Evolutionary conservation across 1,140 invertebrate species (phyloP).

Genomic region (Chrysomallon squamiferum): DNA sequence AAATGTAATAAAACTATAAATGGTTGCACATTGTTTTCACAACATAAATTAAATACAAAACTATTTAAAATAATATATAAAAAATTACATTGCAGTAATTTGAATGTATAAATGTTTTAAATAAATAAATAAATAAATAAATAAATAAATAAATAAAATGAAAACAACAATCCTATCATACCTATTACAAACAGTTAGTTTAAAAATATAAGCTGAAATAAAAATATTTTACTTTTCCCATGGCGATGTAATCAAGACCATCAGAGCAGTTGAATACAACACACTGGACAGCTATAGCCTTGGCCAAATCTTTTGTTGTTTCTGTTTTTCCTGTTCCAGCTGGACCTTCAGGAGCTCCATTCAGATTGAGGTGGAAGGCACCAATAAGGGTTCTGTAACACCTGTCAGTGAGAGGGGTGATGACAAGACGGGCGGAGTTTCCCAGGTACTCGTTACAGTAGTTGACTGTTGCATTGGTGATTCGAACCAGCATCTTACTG

Average conservation of each 20-base stretch:
- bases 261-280: conserved; percentile 66
- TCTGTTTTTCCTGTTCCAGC: conserved; percentile 65
- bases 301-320: conserved; percentile 65
- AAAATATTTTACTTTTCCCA: conserved; percentile 61
- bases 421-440: conserved; percentile 63
- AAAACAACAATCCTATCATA: no score
- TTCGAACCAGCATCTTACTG: conserved; percentile 53
- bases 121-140: no score
- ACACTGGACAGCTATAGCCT: conserved; percentile 65
- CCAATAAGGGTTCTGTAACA: conserved; percentile 55
- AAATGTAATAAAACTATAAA: no score
- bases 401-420: conserved; percentile 64
- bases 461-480: conserved; percentile 63
- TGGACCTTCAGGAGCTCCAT: conserved; percentile 65
- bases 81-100: no score
- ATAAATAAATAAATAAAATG: no score
- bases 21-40: no score
- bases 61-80: no score
- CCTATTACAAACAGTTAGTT: no score
- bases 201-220: no score
- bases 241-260: conserved; percentile 64
- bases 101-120: no score
- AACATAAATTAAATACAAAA: no score
- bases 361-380: conserved; percentile 64
- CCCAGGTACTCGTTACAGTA: conserved; percentile 65